phyloP scores from a whole-genome alignment of 2,797 vertebrate species.

The Cirrhinus molitorella region DNA sequence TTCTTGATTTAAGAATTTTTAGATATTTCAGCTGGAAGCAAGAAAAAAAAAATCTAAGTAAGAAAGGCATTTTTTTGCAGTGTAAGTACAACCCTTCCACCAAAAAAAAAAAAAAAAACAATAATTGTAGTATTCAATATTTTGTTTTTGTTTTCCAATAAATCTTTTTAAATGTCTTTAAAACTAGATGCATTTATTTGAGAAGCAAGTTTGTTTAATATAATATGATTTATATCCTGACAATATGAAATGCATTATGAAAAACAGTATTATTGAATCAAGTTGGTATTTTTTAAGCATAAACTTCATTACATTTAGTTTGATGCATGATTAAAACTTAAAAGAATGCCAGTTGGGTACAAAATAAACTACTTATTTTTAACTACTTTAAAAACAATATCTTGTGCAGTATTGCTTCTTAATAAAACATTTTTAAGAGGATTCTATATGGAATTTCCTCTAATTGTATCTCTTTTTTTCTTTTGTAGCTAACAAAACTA shows the following conservation, averaged over 20 bases:
- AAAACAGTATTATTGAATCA: not conserved
- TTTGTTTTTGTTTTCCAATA: not conserved
- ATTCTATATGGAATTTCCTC: not conserved
- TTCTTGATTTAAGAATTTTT: too few species aligned
- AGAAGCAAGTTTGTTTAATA: not conserved
- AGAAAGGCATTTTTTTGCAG: too few species aligned
- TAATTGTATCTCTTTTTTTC: not conserved
- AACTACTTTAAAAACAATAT: not conserved
- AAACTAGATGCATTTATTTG: not conserved
- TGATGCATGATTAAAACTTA: not conserved
- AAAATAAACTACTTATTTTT: fast-evolving
- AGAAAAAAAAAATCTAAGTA: too few species aligned
- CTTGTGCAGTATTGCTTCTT: not conserved
- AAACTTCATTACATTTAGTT: not conserved
- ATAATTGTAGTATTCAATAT: not conserved
- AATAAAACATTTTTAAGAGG: not conserved
- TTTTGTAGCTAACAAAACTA: not conserved
- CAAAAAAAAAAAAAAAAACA: too few species aligned
- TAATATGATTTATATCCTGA: not conserved
- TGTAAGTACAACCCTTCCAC: not conserved
- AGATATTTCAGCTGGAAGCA: too few species aligned
- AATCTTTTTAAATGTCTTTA: not conserved
- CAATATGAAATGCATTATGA: not conserved
- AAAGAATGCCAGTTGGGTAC: not conserved
- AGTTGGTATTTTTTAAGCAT: not conserved